A percentile compares a stretch with the other conserved stretches of the same genome.
phyloP scores from a whole-genome alignment of 2,888 invertebrate genomes.

The Cenopis cana region DNA sequence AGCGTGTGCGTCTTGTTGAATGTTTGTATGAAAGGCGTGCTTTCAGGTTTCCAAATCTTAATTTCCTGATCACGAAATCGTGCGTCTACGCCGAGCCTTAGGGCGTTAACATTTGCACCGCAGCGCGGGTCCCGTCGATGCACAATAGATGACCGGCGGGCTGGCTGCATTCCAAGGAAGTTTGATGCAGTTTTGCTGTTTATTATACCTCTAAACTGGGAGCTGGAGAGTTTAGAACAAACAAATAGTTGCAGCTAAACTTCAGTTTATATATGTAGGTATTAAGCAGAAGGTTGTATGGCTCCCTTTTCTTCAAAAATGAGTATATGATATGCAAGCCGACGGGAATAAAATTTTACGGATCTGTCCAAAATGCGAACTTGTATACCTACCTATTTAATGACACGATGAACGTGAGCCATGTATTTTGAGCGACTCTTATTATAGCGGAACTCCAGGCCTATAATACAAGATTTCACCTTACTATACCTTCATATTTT shows the following conservation, averaged over 20 bases:
- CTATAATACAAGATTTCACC: neutral
- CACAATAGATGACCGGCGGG: slow-evolving; percentile 7
- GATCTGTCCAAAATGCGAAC: too few species aligned
- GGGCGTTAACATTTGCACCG: neutral
- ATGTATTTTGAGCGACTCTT: slow-evolving; percentile 1
- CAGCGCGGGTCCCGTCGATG: neutral
- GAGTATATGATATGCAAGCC: neutral
- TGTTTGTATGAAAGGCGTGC: too few species aligned
- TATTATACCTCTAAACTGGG: neutral
- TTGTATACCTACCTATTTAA: neutral
- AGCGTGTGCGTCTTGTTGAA: too few species aligned
- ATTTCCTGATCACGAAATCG: too few species aligned
- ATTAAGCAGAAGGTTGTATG: too few species aligned
- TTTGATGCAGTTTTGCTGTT: slow-evolving; percentile 15
- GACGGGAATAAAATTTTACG: too few species aligned
- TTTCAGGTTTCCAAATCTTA: too few species aligned
- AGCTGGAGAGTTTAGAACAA: neutral
- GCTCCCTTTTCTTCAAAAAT: neutral
- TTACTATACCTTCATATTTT: slow-evolving; percentile 6
- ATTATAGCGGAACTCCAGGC: slow-evolving; percentile 10
- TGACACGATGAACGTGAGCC: neutral
- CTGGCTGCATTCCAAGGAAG: slow-evolving; percentile 9
- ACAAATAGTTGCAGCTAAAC: neutral
- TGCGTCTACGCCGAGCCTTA: too few species aligned
- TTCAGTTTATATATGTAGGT: neutral